phyloP scores from a whole-genome alignment of 1,140 invertebrate genomes.

The Drosophila lacteicornis region DNA sequence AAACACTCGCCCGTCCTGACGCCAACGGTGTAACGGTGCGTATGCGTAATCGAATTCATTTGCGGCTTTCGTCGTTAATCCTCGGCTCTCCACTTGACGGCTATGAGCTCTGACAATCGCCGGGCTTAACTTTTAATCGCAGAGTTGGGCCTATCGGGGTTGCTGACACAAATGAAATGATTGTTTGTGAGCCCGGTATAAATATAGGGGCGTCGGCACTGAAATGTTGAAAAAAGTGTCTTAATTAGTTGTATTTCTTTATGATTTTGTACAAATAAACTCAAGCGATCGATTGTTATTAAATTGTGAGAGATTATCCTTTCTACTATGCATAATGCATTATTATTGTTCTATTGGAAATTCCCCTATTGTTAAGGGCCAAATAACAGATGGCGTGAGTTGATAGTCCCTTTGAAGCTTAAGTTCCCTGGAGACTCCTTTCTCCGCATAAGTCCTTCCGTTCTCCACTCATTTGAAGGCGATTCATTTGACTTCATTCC shows the following conservation, averaged over 20 bases:
- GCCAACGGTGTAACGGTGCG: constrained; percentile 33
- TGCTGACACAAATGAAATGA: constrained; percentile 7
- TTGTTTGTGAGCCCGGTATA: not conserved
- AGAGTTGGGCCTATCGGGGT: not conserved
- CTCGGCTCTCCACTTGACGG: constrained; percentile 23
- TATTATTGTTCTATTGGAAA: too few species aligned
- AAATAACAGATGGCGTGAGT: not conserved
- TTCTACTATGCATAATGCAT: too few species aligned
- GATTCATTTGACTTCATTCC: constrained; percentile 31
- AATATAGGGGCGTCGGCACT: not conserved
- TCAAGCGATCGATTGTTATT: too few species aligned
- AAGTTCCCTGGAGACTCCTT: constrained; percentile 10
- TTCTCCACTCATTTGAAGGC: not conserved
- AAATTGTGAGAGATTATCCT: too few species aligned
- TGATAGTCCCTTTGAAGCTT: not conserved
- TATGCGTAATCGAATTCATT: constrained; percentile 65
- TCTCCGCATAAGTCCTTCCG: constrained; percentile 24
- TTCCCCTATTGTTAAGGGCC: not conserved
- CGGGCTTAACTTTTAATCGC: constrained; percentile 30
- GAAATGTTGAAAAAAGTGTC: not conserved
- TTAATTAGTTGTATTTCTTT: not conserved
- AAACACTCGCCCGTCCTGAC: not conserved
- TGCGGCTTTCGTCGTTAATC: constrained; percentile 29
- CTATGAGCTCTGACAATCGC: constrained; percentile 30
- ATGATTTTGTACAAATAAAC: not conserved